These are phyloP conservation scores for Sebastes jordani DNA, from an alignment of 2,797 vertebrate genomes.

Conservation along the genomic window DNA sequence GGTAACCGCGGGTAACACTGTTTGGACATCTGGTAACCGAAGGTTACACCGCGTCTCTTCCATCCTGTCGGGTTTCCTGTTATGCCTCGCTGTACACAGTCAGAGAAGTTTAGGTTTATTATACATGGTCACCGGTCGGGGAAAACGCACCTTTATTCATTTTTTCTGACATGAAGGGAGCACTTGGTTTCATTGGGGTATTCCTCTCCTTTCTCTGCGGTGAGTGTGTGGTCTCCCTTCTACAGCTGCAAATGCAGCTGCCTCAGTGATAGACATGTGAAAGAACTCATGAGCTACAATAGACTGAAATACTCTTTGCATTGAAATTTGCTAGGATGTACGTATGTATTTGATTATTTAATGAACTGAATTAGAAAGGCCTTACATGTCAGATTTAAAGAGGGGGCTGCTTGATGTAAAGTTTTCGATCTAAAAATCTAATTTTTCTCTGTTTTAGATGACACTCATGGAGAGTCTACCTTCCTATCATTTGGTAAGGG, in stretches of 20 bases:
- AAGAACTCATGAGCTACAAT: conserved; percentile 34
- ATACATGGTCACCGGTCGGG: conserved; percentile 67
- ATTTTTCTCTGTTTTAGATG: conserved; percentile 58
- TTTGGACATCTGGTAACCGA: conserved; percentile 82
- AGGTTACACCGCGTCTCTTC: conserved; percentile 71
- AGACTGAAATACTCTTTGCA: conserved; percentile 11
- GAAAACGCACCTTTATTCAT: conserved; percentile 64
- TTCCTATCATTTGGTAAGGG: conserved; percentile 46
- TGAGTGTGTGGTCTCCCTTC: conserved; percentile 79
- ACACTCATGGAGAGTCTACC: conserved; percentile 6
- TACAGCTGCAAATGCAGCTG: conserved; percentile 61
- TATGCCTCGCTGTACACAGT: conserved; percentile 76
- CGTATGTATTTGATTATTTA: not conserved
- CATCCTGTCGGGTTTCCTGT: conserved; percentile 81
- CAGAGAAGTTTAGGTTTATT: conserved; percentile 66
- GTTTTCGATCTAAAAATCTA: not conserved
- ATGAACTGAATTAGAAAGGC: not conserved
- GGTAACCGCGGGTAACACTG: conserved; percentile 77
- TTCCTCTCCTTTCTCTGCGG: conserved; percentile 80
- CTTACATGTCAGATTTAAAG: not conserved
- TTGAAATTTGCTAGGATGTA: conserved; percentile 1
- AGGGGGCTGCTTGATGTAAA: not conserved
- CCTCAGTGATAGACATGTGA: conserved; percentile 31
- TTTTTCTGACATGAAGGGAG: conserved; percentile 84
- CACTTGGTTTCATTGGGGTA: conserved; percentile 78